These are phyloP conservation scores for Channa maculata DNA, from an alignment of 2,113 vertebrate genomes.

Conservation along the genomic window DNA sequence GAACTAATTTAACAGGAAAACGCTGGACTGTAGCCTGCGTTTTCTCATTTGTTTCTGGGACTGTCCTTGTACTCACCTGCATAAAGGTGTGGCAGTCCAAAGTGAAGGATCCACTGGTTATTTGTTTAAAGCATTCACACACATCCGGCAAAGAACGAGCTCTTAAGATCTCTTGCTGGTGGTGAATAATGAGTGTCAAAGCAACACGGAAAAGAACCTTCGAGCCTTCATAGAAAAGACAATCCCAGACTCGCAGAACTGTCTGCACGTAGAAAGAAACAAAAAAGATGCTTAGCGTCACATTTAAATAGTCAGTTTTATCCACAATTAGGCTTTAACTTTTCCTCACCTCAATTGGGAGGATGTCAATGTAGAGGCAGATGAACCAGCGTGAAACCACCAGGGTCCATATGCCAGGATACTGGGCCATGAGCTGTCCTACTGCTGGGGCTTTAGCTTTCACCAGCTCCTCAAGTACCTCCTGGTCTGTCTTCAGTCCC, in stretches of 20 bases:
- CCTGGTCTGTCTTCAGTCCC: constrained; percentile 93
- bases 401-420: constrained; percentile 90
- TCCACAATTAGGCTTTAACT: too few species aligned
- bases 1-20: not conserved
- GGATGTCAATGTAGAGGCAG: constrained; percentile 94
- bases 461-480: constrained; percentile 93
- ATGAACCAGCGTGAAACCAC: constrained; percentile 97
- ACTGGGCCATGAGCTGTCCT: constrained; percentile 88
- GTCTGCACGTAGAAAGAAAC: constrained; percentile 81
- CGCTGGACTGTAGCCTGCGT: not conserved
- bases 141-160: constrained; percentile 88
- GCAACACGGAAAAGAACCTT: constrained; percentile 96
- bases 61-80: constrained; percentile 82
- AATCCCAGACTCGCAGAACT: constrained; percentile 96
- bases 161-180: constrained; percentile 90
- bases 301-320: too few species aligned
- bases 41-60: not conserved
- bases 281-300: not conserved
- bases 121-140: constrained; percentile 92
- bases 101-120: constrained; percentile 88
- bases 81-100: constrained; percentile 93
- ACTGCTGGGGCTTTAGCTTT: constrained; percentile 90
- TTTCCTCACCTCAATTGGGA: constrained; percentile 91
- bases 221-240: constrained; percentile 95
- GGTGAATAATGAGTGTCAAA: constrained; percentile 90